Percentiles rank a stretch among this genome's conserved stretches.
These are phyloP conservation scores for Tapirus indicus DNA, from an alignment of 2,797 vertebrate genomes.

Conservation along the genomic window DNA sequence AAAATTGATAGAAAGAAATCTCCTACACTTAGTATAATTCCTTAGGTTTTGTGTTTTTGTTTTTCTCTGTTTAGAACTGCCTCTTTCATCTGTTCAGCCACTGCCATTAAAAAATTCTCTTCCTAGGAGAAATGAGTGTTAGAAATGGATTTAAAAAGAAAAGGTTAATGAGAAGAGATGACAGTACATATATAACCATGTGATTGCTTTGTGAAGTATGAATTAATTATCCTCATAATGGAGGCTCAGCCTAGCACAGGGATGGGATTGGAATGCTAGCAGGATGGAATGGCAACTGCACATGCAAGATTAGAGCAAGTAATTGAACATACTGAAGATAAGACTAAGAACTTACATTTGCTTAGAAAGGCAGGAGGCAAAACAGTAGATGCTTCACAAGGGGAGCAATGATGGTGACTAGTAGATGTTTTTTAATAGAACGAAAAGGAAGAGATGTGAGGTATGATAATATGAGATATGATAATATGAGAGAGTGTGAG, in stretches of 20 bases:
- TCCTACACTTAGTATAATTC: background rate
- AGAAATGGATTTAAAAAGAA: slow-evolving; percentile 56
- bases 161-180: slow-evolving; percentile 38
- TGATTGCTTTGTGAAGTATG: slow-evolving; percentile 1
- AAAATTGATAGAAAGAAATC: background rate
- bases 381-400: background rate
- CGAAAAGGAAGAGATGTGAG: background rate
- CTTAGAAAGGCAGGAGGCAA: background rate
- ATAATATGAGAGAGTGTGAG: background rate
- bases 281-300: background rate
- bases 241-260: background rate
- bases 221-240: slow-evolving; percentile 23
- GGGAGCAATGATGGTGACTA: background rate
- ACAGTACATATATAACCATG: background rate
- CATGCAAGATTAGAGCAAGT: background rate
- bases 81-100: background rate
- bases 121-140: slow-evolving; percentile 30
- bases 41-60: background rate
- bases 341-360: background rate
- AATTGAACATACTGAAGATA: background rate
- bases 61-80: slow-evolving; percentile 30
- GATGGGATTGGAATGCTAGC: background rate
- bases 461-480: too few relatives aligned
- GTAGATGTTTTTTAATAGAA: background rate
- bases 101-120: background rate